Conservation (phyloP, 2,113 vertebrate species). For the Dipodomys spectabilis region DNA sequence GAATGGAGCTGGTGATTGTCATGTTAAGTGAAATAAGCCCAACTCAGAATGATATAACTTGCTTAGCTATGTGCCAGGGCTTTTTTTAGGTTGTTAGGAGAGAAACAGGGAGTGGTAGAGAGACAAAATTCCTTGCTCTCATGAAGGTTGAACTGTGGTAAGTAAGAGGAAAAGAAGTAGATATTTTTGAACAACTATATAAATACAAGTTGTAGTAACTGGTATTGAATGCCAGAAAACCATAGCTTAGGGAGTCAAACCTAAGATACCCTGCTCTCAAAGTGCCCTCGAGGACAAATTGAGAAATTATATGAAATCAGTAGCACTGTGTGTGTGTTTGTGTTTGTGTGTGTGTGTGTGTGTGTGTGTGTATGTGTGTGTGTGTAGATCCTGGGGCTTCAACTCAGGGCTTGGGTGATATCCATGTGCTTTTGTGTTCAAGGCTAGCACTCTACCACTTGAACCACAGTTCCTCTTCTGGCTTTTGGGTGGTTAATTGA, state of each 20-base stretch:
- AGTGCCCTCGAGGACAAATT: neutral
- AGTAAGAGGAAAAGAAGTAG: neutral
- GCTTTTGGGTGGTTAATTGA: too few relatives aligned
- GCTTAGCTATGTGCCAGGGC: neutral
- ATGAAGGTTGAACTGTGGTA: neutral
- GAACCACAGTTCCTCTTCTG: too few relatives aligned
- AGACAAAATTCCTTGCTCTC: neutral
- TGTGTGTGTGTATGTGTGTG: too few relatives aligned
- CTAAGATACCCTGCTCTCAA: neutral
- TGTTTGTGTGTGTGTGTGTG: too few relatives aligned
- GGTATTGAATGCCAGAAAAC: neutral
- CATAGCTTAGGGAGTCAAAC: neutral
- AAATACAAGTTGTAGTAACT: neutral
- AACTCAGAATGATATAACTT: neutral
- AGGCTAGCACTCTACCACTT: too few relatives aligned
- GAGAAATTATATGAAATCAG: neutral
- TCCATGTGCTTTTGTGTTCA: too few relatives aligned
- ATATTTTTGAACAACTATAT: accelerated
- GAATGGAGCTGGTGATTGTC: too few relatives aligned
- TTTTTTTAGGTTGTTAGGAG: neutral
- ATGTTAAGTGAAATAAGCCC: too few relatives aligned
- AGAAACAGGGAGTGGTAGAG: neutral
- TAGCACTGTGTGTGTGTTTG: neutral
- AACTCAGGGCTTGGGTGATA: too few relatives aligned
- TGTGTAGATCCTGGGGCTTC: too few relatives aligned